These are phyloP conservation scores for Eretmochelys imbricata DNA, from an alignment of 2,113 vertebrate species.

Conservation along the genomic window DNA sequence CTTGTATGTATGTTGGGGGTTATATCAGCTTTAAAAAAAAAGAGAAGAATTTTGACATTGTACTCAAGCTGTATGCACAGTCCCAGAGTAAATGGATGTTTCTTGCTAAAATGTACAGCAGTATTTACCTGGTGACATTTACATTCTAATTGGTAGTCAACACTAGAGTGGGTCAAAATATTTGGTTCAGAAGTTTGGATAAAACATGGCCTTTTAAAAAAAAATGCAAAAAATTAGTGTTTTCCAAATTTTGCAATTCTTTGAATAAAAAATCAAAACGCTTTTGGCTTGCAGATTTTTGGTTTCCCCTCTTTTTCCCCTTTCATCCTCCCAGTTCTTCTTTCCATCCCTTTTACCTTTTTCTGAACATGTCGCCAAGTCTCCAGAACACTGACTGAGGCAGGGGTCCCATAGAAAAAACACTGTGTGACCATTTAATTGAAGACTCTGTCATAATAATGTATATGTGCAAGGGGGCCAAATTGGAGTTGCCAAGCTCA, in stretches of 20 bases:
- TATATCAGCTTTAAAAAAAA: neutral
- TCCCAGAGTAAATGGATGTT: neutral
- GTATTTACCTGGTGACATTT: neutral
- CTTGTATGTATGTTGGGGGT: neutral
- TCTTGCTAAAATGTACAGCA: neutral
- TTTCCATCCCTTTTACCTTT: too few species aligned
- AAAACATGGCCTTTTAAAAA: neutral
- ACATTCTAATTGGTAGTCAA: conserved; percentile 25
- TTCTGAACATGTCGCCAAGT: too few species aligned
- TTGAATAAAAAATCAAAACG: neutral
- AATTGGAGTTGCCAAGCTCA: too few species aligned
- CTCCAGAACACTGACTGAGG: too few species aligned
- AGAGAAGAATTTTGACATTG: neutral
- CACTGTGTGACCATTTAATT: too few species aligned
- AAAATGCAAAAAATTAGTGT: neutral
- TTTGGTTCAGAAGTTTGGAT: neutral
- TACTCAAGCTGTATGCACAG: neutral
- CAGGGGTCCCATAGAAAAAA: too few species aligned
- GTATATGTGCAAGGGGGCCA: too few species aligned
- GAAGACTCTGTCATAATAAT: too few species aligned
- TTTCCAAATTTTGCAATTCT: rapidly evolving
- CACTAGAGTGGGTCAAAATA: conserved; percentile 3
- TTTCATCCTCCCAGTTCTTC: too few species aligned
- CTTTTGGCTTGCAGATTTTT: neutral
- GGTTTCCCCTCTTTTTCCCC: too few species aligned